These are phyloP conservation scores for Heliconius melpomene DNA, from an alignment of 1,140 invertebrate species.

Conservation along the genomic window DNA sequence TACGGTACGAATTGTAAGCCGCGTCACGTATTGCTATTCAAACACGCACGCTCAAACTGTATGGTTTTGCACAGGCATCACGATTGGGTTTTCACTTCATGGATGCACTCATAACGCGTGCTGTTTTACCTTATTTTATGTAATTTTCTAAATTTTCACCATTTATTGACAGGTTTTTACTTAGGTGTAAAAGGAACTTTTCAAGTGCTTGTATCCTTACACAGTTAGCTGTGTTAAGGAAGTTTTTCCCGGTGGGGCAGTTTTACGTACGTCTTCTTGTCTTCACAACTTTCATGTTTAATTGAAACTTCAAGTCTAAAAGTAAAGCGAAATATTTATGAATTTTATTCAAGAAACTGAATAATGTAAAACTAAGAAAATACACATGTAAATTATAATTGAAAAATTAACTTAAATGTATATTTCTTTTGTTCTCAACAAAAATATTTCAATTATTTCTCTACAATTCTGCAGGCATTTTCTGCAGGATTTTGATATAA, in stretches of 20 bases:
- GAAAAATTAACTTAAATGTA: neutral
- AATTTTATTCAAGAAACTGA: neutral
- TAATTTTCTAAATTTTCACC: neutral
- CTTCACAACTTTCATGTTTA: neutral
- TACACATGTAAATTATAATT: neutral
- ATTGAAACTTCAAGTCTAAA: neutral
- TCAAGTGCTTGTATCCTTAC: neutral
- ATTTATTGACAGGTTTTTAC: neutral
- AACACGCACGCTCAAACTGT: slow-evolving; percentile 54
- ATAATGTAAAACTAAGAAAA: neutral
- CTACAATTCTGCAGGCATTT: neutral
- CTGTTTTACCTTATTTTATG: slow-evolving; percentile 19
- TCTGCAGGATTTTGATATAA: neutral
- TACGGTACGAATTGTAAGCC: slow-evolving; percentile 41
- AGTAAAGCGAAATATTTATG: neutral
- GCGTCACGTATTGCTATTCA: slow-evolving; percentile 46
- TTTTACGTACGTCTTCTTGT: neutral
- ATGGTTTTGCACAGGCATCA: slow-evolving; percentile 44
- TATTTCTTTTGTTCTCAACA: neutral
- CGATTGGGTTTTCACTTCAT: slow-evolving; percentile 38
- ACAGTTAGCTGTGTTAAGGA: neutral
- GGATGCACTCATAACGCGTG: slow-evolving; percentile 34
- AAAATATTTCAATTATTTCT: neutral
- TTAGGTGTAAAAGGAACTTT: neutral
- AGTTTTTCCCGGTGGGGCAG: neutral